Conservation (phyloP, 2,113 vertebrate species). For the Xerus inauris region DNA sequence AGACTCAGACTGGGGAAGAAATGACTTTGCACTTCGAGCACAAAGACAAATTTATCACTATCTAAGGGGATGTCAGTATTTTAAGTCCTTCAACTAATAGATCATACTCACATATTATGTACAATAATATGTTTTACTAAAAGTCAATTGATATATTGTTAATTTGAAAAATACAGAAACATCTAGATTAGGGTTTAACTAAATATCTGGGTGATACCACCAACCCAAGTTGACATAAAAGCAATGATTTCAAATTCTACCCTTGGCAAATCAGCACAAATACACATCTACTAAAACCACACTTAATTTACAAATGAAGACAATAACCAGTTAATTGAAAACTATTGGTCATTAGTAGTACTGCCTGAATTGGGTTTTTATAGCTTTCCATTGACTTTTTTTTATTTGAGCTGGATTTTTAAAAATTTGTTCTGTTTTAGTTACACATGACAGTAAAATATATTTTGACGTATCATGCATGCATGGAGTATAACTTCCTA, state of each 20-base stretch:
- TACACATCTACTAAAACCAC: not conserved
- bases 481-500: too few species aligned
- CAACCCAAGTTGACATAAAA: not conserved
- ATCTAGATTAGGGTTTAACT: not conserved
- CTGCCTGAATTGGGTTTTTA: not conserved
- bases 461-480: too few species aligned
- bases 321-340: not conserved
- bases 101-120: too few species aligned
- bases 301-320: not conserved
- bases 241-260: not conserved
- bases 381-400: not conserved
- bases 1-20: not conserved
- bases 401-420: too few species aligned
- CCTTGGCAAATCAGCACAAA: not conserved
- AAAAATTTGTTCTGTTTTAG: too few species aligned
- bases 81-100: not conserved
- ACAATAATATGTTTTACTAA: too few species aligned
- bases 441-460: too few species aligned
- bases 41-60: not conserved
- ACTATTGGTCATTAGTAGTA: not conserved
- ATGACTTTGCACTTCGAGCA: not conserved
- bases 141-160: not conserved
- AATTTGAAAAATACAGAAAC: not conserved
- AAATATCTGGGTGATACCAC: not conserved
- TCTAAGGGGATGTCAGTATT: not conserved